Evolutionary conservation across 2,797 vertebrate species (phyloP).

Genomic region (Urophycis tenuis): DNA sequence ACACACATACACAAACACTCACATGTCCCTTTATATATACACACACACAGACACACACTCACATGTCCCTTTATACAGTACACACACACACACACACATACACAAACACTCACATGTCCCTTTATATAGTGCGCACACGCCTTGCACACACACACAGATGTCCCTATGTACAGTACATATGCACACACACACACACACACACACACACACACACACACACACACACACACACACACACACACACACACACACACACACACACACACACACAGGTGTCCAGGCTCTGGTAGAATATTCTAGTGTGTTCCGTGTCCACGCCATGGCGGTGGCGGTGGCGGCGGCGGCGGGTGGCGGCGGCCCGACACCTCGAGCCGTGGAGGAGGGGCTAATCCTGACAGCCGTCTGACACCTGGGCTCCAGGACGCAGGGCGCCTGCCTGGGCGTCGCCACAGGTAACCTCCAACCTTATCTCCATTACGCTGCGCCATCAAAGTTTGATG

Average conservation of each 20-base stretch:
- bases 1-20: neutral
- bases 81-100: neutral
- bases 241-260: neutral
- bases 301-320: too few relatives aligned
- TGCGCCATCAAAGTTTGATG: constrained; percentile 66
- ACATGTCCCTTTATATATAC: neutral
- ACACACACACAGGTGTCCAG: neutral
- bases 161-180: too few relatives aligned
- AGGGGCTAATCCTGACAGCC: constrained; percentile 28
- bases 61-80: too few relatives aligned
- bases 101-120: neutral
- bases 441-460: constrained; percentile 36
- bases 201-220: neutral
- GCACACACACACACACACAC: constrained; percentile 5
- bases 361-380: constrained; percentile 2
- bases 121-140: neutral
- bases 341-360: too few relatives aligned
- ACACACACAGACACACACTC: neutral
- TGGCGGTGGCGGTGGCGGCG: too few relatives aligned
- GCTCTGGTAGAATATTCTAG: constrained; percentile 31
- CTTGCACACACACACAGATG: constrained; percentile 10
- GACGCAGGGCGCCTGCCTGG: constrained; percentile 28
- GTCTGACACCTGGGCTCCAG: constrained; percentile 48
- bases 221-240: constrained; percentile 7
- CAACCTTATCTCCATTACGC: constrained; percentile 70